phyloP scores from a whole-genome alignment of 2,888 invertebrate genomes.

The Drosophila anceps region DNA sequence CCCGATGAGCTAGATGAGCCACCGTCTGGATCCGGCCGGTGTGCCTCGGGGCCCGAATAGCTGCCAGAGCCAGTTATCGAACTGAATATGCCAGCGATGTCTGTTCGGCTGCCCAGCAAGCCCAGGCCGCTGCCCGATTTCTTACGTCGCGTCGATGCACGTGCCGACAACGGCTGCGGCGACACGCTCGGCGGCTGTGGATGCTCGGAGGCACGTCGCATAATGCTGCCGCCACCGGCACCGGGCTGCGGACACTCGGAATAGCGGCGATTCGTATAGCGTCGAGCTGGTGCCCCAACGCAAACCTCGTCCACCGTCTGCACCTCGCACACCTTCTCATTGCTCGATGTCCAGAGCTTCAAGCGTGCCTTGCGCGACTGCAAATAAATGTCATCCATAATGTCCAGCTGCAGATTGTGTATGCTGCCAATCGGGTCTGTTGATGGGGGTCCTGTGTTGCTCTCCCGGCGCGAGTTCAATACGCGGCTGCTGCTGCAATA shows the following conservation, averaged over 20 bases:
- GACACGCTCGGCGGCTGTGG: constrained; percentile 86
- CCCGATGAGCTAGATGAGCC: constrained; percentile 68
- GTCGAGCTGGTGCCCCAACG: constrained; percentile 86
- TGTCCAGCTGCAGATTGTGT: constrained; percentile 93
- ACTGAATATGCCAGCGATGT: constrained; percentile 90
- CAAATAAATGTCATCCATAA: constrained; percentile 93
- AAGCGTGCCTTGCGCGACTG: constrained; percentile 92
- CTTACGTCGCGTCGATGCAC: constrained; percentile 80
- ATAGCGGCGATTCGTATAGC: constrained; percentile 89
- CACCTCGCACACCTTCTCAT: constrained; percentile 92
- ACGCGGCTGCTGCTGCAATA: constrained; percentile 85
- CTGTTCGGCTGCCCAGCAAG: constrained; percentile 93
- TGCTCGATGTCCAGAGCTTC: constrained; percentile 94
- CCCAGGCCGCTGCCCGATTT: constrained; percentile 86
- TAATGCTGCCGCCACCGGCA: constrained; percentile 72
- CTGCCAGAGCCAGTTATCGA: constrained; percentile 87
- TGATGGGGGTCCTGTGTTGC: constrained; percentile 89
- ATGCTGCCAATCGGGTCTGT: constrained; percentile 91
- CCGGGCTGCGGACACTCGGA: constrained; percentile 88
- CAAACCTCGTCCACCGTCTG: constrained; percentile 91
- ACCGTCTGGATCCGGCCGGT: constrained; percentile 59
- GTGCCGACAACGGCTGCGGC: constrained; percentile 75
- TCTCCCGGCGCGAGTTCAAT: constrained; percentile 83
- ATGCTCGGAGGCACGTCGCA: constrained; percentile 90
- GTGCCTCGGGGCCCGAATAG: constrained; percentile 92